Evolutionary conservation across 2,797 vertebrate species (phyloP), one percentile per base, ranked within the genome.

Genomic region (Eupleurogrammus muticus): DNA sequence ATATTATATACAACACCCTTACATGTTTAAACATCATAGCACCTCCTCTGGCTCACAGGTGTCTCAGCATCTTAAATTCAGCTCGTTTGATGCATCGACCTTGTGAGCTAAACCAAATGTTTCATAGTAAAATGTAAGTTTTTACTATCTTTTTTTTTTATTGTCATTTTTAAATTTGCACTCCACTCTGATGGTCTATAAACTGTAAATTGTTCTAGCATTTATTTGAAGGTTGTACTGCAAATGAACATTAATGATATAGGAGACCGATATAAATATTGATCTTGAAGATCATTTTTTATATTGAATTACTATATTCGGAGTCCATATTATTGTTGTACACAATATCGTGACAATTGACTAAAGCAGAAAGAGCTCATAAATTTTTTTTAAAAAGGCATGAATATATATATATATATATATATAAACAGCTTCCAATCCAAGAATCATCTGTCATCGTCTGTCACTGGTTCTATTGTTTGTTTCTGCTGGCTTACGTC

Each of bases 21-120:
- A 16, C 2, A 0, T 28, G 19, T 68, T 72, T 58, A 36, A 67
- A 69, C 66, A 70, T 55, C 59, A 75, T 13, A 81, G 86, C 84
- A 78, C 84, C 86, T 76, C 86, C 83, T 76, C 82, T 82, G 85
- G 83, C 73, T 80, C 73, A 60, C 23, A 74, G 47, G 62, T 57
- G 69, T 42, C 17, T 70, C 64, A 36, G 77, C 79, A 85, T 71
- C 57, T 57, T 46, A 52, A 57, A 55, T 8, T 17, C 28, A 20
- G 19, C 14, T 63, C 20, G 40, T 67, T 51, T 53, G 38, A 56
- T 72, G 51, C 24, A 59, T 76, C 6, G 20, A 21, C 17, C 70
- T 48, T 53, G 12, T 55, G n/a, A 20, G n/a, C 21, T n/a, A 48
- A 70, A 23, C 64, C n/a, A 61, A 54, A 56, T 67, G 49, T 23